Percentiles rank a stretch among this genome's conserved stretches.
phyloP scores from a whole-genome alignment of 2,113 vertebrate species.

The Sorex araneus region DNA sequence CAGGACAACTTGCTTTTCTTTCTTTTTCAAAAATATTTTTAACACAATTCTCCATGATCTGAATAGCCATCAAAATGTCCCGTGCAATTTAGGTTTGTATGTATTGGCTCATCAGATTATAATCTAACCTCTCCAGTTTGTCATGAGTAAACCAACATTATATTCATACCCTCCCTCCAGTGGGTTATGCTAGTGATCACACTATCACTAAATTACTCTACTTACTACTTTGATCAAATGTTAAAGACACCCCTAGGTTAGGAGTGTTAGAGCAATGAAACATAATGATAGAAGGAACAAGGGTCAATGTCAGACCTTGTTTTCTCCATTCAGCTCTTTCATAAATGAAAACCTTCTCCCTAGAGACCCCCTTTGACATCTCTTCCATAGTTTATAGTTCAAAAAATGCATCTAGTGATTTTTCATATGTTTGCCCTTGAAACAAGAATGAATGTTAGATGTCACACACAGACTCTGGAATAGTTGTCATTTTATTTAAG shows the following conservation, averaged over 20 bases:
- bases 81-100: too few relatives aligned
- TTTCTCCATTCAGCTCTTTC: background rate
- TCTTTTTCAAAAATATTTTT: background rate
- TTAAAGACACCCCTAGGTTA: background rate
- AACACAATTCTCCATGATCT: background rate
- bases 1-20: background rate
- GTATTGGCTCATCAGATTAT: background rate
- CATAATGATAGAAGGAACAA: background rate
- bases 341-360: background rate
- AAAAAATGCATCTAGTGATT: background rate
- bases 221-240: background rate
- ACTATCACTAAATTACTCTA: background rate
- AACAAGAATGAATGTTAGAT: background rate
- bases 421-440: background rate
- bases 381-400: background rate
- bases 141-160: background rate
- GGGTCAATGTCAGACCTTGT: background rate
- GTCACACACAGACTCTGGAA: background rate
- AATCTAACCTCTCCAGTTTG: background rate
- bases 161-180: background rate
- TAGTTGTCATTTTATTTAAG: background rate
- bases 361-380: too few relatives aligned
- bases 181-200: background rate
- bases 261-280: background rate
- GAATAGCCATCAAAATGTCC: background rate